Evolutionary conservation across 2,113 vertebrate species (phyloP).

Genomic region (Oreotragus oreotragus): DNA sequence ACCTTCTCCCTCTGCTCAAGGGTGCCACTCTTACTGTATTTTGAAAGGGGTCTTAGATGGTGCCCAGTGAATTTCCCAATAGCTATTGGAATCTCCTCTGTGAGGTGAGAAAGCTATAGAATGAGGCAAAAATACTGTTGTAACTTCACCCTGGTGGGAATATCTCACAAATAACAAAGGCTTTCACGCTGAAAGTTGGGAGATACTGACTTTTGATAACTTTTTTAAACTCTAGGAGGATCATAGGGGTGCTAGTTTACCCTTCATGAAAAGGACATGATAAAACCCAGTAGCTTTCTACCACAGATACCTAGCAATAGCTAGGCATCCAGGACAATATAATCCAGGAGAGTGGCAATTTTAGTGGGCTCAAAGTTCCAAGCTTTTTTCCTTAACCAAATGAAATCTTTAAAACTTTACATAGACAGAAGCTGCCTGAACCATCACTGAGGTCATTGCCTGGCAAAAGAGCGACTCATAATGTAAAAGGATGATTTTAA

Average conservation of each 20-base stretch:
- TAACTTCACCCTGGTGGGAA: not conserved
- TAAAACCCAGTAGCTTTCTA: not conserved
- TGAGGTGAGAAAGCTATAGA: not conserved
- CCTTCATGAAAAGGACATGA: not conserved
- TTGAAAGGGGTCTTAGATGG: not conserved
- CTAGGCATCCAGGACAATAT: not conserved
- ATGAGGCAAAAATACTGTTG: not conserved
- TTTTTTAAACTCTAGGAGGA: not conserved
- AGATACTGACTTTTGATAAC: not conserved
- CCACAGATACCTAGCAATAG: not conserved
- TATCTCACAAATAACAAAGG: not conserved
- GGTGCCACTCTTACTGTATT: not conserved
- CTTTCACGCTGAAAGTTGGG: not conserved
- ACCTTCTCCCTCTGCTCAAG: not conserved
- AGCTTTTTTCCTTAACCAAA: not conserved
- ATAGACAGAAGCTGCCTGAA: not conserved
- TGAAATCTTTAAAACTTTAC: not conserved
- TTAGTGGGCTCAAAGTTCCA: not conserved
- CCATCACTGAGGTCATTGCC: not conserved
- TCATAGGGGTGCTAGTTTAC: accelerated
- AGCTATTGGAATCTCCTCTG: not conserved
- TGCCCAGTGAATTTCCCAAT: not conserved
- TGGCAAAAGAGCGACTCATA: not conserved
- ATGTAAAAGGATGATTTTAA: not conserved
- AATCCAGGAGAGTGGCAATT: not conserved